A percentile compares a stretch with the other conserved stretches of the same genome.
Evolutionary conservation across 1,140 invertebrate genomes (phyloP).

Genomic region (Goniozus legneri): DNA sequence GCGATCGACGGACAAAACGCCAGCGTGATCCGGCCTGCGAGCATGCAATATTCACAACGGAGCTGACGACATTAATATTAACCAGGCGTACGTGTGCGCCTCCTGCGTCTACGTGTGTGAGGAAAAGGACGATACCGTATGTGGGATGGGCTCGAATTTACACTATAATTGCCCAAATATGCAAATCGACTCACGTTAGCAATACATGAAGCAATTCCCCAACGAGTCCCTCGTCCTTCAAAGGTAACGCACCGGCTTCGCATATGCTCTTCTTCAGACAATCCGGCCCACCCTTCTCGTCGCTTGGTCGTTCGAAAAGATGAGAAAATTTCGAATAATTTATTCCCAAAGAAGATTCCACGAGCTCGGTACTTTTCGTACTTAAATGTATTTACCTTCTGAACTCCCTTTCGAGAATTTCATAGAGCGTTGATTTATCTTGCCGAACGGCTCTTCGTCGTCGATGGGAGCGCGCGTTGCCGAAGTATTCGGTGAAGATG

Average conservation of each 20-base stretch:
- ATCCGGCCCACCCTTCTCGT: conserved; percentile 36
- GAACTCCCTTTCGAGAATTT: conserved; percentile 32
- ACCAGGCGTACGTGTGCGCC: too few species aligned
- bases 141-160: neutral
- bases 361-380: too few species aligned
- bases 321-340: too few species aligned
- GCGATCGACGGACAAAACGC: conserved; percentile 25
- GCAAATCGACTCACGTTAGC: conserved; percentile 46
- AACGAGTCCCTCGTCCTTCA: conserved; percentile 51
- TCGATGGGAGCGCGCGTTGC: conserved; percentile 19
- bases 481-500: conserved; percentile 42
- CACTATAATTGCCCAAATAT: too few species aligned
- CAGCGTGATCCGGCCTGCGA: conserved; percentile 43
- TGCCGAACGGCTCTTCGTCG: conserved; percentile 16
- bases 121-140: neutral
- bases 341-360: too few species aligned
- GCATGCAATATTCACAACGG: conserved; percentile 21
- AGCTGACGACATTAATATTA: too few species aligned
- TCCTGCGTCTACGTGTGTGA: neutral
- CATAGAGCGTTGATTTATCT: conserved; percentile 29
- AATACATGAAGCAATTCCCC: conserved; percentile 54
- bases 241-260: conserved; percentile 45
- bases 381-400: conserved; percentile 35
- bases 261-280: conserved; percentile 54
- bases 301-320: conserved; percentile 20